Percentiles rank a stretch among this genome's conserved stretches.
Conservation (phyloP, 1,140 invertebrate genomes). For the Limonius californicus region DNA sequence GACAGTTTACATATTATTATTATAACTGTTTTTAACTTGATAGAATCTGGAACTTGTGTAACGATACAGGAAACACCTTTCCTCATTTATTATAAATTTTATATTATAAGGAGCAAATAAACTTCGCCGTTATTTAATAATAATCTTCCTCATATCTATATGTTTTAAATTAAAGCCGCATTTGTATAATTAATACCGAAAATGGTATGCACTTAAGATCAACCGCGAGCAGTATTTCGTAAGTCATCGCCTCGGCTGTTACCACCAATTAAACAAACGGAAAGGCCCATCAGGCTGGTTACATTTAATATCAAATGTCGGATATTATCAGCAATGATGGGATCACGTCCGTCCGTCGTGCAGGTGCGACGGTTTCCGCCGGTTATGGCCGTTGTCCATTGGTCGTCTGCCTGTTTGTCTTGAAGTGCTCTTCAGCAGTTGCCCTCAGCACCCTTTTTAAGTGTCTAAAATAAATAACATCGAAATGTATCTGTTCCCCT, state of each 20-base stretch:
- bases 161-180: too few relatives aligned
- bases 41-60: too few relatives aligned
- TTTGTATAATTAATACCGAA: too few relatives aligned
- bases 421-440: slow-evolving; percentile 8
- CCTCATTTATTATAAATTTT: too few relatives aligned
- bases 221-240: background rate
- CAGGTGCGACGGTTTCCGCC: slow-evolving; percentile 9
- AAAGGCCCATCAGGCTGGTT: background rate
- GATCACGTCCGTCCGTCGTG: background rate
- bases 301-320: slow-evolving; percentile 1
- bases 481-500: slow-evolving; percentile 24
- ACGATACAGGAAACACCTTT: too few relatives aligned
- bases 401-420: background rate
- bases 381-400: background rate
- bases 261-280: background rate
- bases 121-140: too few relatives aligned
- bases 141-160: too few relatives aligned
- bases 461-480: slow-evolving; percentile 23
- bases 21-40: too few relatives aligned
- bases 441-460: background rate
- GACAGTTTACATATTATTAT: too few relatives aligned
- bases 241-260: slow-evolving; percentile 1
- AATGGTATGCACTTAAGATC: too few relatives aligned
- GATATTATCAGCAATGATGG: slow-evolving; percentile 1
- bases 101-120: too few relatives aligned